phyloP scores from a whole-genome alignment of 2,888 invertebrate genomes.

The Cheilosia vulpina region DNA sequence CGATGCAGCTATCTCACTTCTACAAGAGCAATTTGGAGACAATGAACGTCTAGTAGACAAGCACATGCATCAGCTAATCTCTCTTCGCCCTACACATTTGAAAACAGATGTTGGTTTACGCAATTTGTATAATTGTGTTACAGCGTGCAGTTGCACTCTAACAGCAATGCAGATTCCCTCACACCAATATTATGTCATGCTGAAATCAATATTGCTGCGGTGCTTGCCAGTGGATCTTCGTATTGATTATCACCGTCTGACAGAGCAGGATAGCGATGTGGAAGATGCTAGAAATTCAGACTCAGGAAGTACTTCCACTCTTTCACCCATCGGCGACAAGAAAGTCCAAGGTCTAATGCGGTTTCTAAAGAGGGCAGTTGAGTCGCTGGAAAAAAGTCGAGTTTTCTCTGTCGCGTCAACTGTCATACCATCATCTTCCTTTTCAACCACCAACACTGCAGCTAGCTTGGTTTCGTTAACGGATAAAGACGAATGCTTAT shows the following conservation, averaged over 20 bases:
- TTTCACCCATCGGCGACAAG: conserved; percentile 7
- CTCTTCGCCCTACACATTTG: conserved; percentile 32
- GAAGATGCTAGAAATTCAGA: background rate
- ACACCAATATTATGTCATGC: too few relatives aligned
- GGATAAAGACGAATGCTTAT: conserved; percentile 18
- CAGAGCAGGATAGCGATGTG: too few relatives aligned
- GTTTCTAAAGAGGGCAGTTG: too few relatives aligned
- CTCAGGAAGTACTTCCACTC: conserved; percentile 12
- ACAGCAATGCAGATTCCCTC: too few relatives aligned
- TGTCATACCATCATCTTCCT: background rate
- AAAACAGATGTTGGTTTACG: conserved; percentile 29
- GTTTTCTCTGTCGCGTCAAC: conserved; percentile 6
- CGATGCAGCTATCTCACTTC: conserved; percentile 47
- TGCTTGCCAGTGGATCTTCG: too few relatives aligned
- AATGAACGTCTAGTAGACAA: conserved; percentile 23
- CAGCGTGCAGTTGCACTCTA: conserved; percentile 23
- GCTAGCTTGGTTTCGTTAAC: conserved; percentile 13
- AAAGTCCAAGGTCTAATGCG: too few relatives aligned
- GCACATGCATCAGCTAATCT: conserved; percentile 44
- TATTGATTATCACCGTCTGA: too few relatives aligned
- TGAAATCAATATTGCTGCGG: too few relatives aligned
- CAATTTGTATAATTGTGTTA: conserved; percentile 37
- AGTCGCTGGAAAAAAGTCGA: conserved; percentile 20
- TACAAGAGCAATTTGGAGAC: conserved; percentile 47
- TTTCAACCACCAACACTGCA: conserved; percentile 4